Conservation (phyloP, 1,140 invertebrate species). For the Cotesia glomerata region DNA sequence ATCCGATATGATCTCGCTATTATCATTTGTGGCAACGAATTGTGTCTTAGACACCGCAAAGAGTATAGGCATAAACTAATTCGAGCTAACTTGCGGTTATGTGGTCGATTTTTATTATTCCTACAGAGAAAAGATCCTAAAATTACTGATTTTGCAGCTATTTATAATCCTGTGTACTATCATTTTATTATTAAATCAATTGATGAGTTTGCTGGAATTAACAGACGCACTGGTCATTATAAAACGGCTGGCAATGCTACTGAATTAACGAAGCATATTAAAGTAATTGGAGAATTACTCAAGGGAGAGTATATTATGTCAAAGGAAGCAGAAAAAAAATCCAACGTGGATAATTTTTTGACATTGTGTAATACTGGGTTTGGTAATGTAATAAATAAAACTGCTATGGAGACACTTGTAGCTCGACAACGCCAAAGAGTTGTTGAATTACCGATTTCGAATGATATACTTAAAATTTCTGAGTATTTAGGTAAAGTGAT, state of each 20-base stretch:
- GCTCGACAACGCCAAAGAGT: constrained; percentile 1
- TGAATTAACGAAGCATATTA: constrained; percentile 26
- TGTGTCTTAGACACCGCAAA: constrained; percentile 13
- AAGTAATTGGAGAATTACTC: constrained; percentile 27
- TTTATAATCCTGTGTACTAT: constrained; percentile 30
- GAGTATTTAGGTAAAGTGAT: constrained; percentile 7
- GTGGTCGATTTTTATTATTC: constrained; percentile 36
- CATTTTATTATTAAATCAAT: constrained; percentile 6
- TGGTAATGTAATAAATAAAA: constrained; percentile 24
- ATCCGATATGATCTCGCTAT: constrained; percentile 32
- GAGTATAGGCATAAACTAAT: constrained; percentile 31
- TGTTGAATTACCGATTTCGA: neutral
- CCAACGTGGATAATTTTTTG: constrained; percentile 25
- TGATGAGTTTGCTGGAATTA: constrained; percentile 22
- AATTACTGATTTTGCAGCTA: constrained; percentile 24
- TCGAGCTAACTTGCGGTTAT: constrained; percentile 15
- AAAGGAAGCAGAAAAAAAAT: constrained; percentile 15
- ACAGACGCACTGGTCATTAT: constrained; percentile 24
- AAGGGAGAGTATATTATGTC: constrained; percentile 23
- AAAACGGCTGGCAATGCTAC: constrained; percentile 18
- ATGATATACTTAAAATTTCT: constrained; percentile 15
- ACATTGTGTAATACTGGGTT: constrained; percentile 25
- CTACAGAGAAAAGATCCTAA: constrained; percentile 44
- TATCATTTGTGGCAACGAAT: constrained; percentile 29
- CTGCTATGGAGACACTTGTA: constrained; percentile 18